A percentile compares a stretch with the other conserved stretches of the same genome.
phyloP scores from a whole-genome alignment of 2,797 vertebrate genomes.

The Lutjanus campechanus region DNA sequence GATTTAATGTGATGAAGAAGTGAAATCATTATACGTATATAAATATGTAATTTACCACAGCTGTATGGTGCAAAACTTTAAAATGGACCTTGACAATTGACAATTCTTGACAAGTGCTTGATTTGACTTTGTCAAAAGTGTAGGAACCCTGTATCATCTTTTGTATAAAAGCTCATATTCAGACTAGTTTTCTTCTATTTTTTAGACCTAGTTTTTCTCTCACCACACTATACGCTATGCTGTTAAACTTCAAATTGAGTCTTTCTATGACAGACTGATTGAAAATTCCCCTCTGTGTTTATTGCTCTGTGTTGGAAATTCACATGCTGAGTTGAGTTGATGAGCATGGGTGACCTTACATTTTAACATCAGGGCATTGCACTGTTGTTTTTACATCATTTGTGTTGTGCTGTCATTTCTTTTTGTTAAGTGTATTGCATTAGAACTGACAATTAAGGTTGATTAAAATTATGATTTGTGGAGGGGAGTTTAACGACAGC shows the following conservation, averaged over 20 bases:
- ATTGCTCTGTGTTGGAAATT: constrained; percentile 43
- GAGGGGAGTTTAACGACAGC: no score
- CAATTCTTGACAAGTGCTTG: no score
- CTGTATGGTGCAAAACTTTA: no score
- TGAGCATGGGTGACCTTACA: constrained; percentile 35
- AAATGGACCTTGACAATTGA: no score
- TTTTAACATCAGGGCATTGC: constrained; percentile 21
- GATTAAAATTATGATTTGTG: constrained; percentile 47
- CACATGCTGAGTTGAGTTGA: constrained; percentile 47
- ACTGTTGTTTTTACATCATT: constrained; percentile 18
- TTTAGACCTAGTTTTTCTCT: neutral
- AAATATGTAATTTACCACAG: no score
- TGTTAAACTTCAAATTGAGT: constrained; percentile 6
- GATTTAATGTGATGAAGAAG: no score
- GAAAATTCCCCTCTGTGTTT: constrained; percentile 31
- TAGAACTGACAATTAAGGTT: constrained; percentile 42
- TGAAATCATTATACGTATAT: no score
- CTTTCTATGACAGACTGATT: constrained; percentile 28
- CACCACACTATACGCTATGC: neutral
- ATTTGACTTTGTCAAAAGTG: no score
- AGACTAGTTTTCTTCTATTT: neutral
- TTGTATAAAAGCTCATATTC: neutral
- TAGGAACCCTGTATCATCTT: no score
- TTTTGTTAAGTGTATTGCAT: constrained; percentile 37
- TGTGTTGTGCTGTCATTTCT: constrained; percentile 10